phyloP scores from a whole-genome alignment of 2,888 invertebrate species.

The Volucella zonaria region DNA sequence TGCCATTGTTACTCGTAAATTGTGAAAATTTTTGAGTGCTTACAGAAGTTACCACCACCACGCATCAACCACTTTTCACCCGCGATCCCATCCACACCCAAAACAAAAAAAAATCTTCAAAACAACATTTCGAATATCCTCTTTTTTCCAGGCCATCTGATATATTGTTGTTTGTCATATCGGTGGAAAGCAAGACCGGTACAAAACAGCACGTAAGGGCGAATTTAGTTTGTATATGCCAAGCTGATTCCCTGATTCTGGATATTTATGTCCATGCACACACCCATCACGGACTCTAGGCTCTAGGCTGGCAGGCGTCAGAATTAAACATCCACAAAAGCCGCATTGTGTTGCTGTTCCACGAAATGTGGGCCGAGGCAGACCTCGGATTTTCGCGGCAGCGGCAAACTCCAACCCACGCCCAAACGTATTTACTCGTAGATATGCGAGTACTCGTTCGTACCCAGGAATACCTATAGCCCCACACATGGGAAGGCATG shows the following conservation, averaged over 20 bases:
- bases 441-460: neutral
- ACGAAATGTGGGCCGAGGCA: constrained; percentile 7
- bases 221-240: constrained; percentile 50
- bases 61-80: neutral
- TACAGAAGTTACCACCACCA: constrained; percentile 3
- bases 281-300: constrained; percentile 24
- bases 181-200: constrained; percentile 40
- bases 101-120: neutral
- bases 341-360: constrained; percentile 55
- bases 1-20: constrained; percentile 46
- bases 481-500: constrained; percentile 30
- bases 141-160: constrained; percentile 68
- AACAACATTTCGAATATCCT: constrained; percentile 53
- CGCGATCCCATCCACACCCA: neutral
- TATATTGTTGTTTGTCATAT: constrained; percentile 67
- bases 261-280: constrained; percentile 52
- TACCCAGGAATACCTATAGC: neutral
- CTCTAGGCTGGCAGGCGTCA: constrained; percentile 65
- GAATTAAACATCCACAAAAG: constrained; percentile 68
- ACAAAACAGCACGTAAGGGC: constrained; percentile 52
- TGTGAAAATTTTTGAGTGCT: constrained; percentile 34
- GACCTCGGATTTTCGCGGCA: neutral
- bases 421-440: too few relatives aligned
- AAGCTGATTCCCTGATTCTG: constrained; percentile 54
- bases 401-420: neutral